Evolutionary conservation across 2,113 vertebrate species (phyloP).

Genomic region (Corynorhinus townsendii): DNA sequence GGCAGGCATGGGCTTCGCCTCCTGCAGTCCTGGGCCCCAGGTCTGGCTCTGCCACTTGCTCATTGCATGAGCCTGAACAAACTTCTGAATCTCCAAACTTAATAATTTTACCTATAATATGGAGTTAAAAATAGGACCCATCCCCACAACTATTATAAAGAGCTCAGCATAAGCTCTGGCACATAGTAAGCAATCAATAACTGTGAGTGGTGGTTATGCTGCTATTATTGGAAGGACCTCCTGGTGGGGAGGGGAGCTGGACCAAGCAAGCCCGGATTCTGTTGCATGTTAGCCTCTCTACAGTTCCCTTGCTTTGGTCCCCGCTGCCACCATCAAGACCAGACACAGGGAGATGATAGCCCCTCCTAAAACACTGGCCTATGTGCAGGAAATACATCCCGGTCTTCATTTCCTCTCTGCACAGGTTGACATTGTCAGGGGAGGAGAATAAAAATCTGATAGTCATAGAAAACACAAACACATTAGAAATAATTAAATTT

Average conservation of each 20-base stretch:
- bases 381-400: not conserved
- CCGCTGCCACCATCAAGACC: not conserved
- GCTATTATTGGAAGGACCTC: not conserved
- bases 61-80: not conserved
- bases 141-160: not conserved
- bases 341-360: accelerated
- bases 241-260: not conserved
- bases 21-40: not conserved
- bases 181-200: not conserved
- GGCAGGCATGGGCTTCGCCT: not conserved
- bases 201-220: too few relatives aligned
- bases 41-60: not conserved
- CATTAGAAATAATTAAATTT: not conserved
- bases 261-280: not conserved
- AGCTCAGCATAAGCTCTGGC: not conserved
- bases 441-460: not conserved
- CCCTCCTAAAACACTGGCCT: not conserved
- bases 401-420: not conserved
- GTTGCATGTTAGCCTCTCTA: not conserved
- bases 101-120: not conserved
- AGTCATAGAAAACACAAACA: not conserved
- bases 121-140: not conserved
- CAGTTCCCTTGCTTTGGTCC: not conserved
- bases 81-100: not conserved
- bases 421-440: not conserved